Evolutionary conservation across 2,797 vertebrate genomes (phyloP), one percentile per base, ranked within the genome.

Genomic region (Aldrovandia affinis): DNA sequence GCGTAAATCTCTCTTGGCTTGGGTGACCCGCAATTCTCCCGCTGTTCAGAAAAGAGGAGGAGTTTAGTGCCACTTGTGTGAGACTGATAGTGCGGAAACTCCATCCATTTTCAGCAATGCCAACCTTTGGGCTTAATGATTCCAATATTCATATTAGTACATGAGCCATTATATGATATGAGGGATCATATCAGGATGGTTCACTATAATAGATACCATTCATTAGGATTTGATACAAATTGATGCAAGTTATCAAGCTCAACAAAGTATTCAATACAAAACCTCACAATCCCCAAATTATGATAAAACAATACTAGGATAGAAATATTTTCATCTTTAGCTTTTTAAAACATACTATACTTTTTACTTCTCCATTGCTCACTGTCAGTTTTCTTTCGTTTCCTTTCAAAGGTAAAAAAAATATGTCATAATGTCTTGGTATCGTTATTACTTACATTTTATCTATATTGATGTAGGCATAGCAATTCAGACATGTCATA

Each of bases 1-100:
- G 85, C 96, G 91, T 6, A 97, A 93, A 18, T 88, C 83, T 18
- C 80, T 90, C 10, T 96, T 94, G 0, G 89, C 90, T 90, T 96
- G 96, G 28, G 89, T 95, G 63, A 96, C 96, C 0, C 78, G 61
- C 1, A 97, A 95, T 81, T 96, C 95, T 0, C 96, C 96, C 28
- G 83, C 96, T 97, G 78, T 36, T 30, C 12, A 36, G 33, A 47
- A 77, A 44, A 77, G 42, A 22, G 42, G 15, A 73, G 5, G 18
- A 73, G 50, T n/a, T n/a, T n/a, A n/a, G 50, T 4, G 12, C 50
- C 12, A 4, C 50, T 4, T 52, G 50, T 4, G 4, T 39, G 36
- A 42, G 36, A 18, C 33, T 22, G 18, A 36, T 22, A 39, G 3
- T 20, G 63, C 28, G 33, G 63, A 33, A 65, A 14, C 7, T 65